These are phyloP conservation scores for Mycteria americana DNA, from an alignment of 2,797 vertebrate genomes.

Conservation along the genomic window DNA sequence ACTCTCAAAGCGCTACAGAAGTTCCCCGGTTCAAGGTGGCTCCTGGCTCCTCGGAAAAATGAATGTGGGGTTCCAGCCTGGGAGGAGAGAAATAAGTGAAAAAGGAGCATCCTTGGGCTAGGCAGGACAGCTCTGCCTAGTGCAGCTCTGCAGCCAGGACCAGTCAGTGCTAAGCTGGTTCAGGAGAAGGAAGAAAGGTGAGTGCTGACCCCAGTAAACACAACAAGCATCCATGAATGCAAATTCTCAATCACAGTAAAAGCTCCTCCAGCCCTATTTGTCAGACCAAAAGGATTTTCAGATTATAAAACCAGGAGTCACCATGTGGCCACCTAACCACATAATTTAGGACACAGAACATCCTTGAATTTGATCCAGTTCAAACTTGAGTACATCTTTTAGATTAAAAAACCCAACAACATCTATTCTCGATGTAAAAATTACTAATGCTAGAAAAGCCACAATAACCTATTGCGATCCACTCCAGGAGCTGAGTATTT, in stretches of 20 bases:
- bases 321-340: conserved; percentile 27
- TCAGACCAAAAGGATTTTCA: conserved; percentile 42
- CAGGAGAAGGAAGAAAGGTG: conserved; percentile 19
- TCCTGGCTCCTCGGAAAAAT: conserved; percentile 61
- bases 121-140: conserved; percentile 19
- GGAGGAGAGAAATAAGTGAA: conserved; percentile 64
- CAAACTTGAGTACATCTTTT: conserved; percentile 1
- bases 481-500: background rate
- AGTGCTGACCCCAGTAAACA: background rate
- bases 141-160: background rate
- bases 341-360: conserved; percentile 37
- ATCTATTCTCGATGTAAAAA: conserved; percentile 57
- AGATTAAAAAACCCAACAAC: conserved; percentile 15
- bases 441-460: conserved; percentile 42
- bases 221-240: background rate
- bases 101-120: conserved; percentile 20
- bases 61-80: conserved; percentile 53
- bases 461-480: background rate
- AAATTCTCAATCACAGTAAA: background rate
- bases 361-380: conserved; percentile 40
- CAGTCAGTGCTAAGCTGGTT: background rate
- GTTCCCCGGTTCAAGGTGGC: conserved; percentile 55
- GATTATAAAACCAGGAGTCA: conserved; percentile 32
- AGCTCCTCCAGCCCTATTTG: background rate
- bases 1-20: conserved; percentile 62